Conservation (phyloP, 2,888 invertebrate species). For the Halictus quadricinctus region DNA sequence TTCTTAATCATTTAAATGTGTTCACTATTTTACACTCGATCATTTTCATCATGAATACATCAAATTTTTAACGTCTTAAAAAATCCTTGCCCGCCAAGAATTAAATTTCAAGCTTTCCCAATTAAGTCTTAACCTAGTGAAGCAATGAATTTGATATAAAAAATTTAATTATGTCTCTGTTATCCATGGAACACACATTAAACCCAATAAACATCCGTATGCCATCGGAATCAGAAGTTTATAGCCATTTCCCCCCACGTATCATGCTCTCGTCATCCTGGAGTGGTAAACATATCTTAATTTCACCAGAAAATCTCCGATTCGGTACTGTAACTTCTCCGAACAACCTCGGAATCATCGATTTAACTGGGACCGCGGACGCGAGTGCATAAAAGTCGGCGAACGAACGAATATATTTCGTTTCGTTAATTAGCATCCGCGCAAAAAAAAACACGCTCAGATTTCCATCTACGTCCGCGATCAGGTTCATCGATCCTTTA, state of each 20-base stretch:
- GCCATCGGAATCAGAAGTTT: neutral
- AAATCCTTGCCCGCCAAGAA: no score
- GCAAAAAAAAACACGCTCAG: neutral
- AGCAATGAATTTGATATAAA: neutral
- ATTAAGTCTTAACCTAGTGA: neutral
- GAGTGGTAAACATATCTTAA: neutral
- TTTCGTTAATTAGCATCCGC: neutral
- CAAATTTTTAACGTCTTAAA: no score
- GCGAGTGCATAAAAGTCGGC: neutral
- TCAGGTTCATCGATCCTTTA: neutral
- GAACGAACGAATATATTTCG: neutral
- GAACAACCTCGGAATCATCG: neutral
- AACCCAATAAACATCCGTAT: neutral
- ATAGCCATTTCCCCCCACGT: neutral
- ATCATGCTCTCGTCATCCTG: neutral
- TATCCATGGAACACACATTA: neutral
- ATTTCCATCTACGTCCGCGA: neutral
- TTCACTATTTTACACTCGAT: no score
- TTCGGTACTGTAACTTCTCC: neutral
- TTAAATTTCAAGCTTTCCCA: no score
- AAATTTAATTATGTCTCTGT: neutral
- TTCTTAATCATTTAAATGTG: no score
- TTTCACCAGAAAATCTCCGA: neutral
- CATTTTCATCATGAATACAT: no score
- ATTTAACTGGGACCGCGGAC: neutral